Evolutionary conservation across 2,888 invertebrate species (phyloP).

Genomic region (Ophion obscuratus): DNA sequence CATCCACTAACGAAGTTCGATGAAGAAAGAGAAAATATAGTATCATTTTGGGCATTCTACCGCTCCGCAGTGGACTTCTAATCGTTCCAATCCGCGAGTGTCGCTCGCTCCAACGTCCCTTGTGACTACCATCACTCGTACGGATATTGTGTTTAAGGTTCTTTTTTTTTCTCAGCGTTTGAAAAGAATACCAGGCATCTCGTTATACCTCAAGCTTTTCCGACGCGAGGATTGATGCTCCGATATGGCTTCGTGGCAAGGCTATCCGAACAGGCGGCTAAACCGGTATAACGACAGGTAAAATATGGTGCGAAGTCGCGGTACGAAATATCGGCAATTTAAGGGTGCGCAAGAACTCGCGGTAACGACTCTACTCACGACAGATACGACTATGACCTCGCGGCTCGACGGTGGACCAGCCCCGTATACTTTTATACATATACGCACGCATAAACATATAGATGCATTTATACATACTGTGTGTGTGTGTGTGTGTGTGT

Average conservation of each 20-base stretch:
- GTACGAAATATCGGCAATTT: constrained; percentile 71
- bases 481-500: no score
- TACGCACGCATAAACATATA: constrained; percentile 5
- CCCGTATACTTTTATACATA: constrained; percentile 48
- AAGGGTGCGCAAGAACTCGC: constrained; percentile 69
- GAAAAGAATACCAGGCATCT: constrained; percentile 30
- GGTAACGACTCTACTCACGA: constrained; percentile 68
- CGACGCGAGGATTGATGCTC: constrained; percentile 47
- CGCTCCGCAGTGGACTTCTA: no score
- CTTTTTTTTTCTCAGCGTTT: background rate
- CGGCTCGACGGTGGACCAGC: constrained; percentile 38
- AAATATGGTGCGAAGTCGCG: constrained; percentile 71
- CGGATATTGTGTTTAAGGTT: background rate
- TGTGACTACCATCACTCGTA: background rate
- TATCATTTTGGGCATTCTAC: no score
- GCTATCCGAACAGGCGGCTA: constrained; percentile 30
- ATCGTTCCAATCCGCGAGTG: no score
- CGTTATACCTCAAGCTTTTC: constrained; percentile 46
- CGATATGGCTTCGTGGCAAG: constrained; percentile 28
- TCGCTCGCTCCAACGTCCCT: background rate
- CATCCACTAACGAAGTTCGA: no score
- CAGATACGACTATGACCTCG: constrained; percentile 71
- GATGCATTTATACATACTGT: constrained; percentile 12
- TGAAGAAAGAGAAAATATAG: no score
- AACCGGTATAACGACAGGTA: constrained; percentile 71